Evolutionary conservation across 2,113 vertebrate genomes (phyloP), one percentile per base, ranked within the genome.

Genomic region (Odontophorus gujanensis): DNA sequence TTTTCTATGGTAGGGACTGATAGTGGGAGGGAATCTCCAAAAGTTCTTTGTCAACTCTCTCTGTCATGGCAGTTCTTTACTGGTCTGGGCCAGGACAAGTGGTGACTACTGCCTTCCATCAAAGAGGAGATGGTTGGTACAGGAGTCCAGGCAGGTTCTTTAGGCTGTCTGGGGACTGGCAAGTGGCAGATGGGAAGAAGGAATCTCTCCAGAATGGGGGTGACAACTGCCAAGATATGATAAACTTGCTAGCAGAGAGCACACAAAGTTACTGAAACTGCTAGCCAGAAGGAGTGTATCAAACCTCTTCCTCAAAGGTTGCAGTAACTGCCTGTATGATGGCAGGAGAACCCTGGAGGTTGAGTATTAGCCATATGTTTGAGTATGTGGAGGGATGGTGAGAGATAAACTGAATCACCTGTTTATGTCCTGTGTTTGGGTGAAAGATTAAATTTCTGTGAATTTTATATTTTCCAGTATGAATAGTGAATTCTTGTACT

Each of bases 261-360:
- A 28, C 26, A 32, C 15, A 63, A 30, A 88, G 36, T 38, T 59
- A 20, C 42, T 47, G 34, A 89, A 47, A 38, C 13, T 48, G 78
- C 21, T 21, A n/a, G 1, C 48, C n/a, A 34, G 42, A 36, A 87
- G 5, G 9, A 51, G 8, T 3, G 16, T 55, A 32, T 48, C 40
- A 36, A 48, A 32, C 13, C 34, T 59, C 19, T 16, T 73, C 26
- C 25, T 50, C 22, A 0, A 0, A 34, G 68, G 47, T 13, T 22
- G 34, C 13, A 89, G 3, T 36, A 47, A 19, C 28, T 47, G 7
- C 17, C 42, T 26, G 30, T 34, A 15, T 53, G 48, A n/a, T 12
- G 51, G 2, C 24, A 22, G 5, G 9, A n/a, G 36, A 62, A 7
- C 38, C 63, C 63, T 61, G 75, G 55, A 24, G 57, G 42, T 43